These are phyloP conservation scores for Ommatoiulus sabulosus DNA, from an alignment of 2,888 invertebrate genomes.

Conservation along the genomic window DNA sequence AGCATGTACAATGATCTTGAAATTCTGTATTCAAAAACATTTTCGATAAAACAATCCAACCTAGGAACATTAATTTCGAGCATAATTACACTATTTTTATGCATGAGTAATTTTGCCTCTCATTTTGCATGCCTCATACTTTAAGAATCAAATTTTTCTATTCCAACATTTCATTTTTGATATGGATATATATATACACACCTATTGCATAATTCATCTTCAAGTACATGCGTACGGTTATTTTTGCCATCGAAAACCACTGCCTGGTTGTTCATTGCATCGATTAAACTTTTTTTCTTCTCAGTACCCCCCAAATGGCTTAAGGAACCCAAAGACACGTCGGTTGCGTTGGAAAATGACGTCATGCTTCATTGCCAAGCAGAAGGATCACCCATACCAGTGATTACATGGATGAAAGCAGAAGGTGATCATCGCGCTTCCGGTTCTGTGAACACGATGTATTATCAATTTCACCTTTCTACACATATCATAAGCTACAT, in stretches of 20 bases:
- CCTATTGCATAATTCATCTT: conserved; percentile 47
- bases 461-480: conserved; percentile 1
- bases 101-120: conserved; percentile 27
- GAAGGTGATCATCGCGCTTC: conserved; percentile 58
- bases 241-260: not conserved
- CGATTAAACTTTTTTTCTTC: conserved; percentile 45
- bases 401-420: conserved; percentile 60
- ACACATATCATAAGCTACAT: conserved; percentile 20
- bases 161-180: conserved; percentile 37
- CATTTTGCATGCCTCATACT: conserved; percentile 34
- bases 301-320: conserved; percentile 58
- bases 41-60: conserved; percentile 1
- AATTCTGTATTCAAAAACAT: conserved; percentile 26
- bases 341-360: conserved; percentile 56
- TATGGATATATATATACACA: conserved; percentile 45
- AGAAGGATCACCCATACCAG: conserved; percentile 56
- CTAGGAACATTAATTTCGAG: not conserved
- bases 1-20: conserved; percentile 51
- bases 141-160: conserved; percentile 29
- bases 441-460: conserved; percentile 25
- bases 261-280: conserved; percentile 46
- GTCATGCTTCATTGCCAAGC: conserved; percentile 57
- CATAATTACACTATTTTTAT: conserved; percentile 4
- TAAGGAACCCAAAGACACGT: conserved; percentile 57
- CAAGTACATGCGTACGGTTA: conserved; percentile 55